Percentiles rank a stretch among this genome's conserved stretches.
These are phyloP conservation scores for Abrostola triplasia DNA, from an alignment of 2,888 invertebrate species.

Conservation along the genomic window DNA sequence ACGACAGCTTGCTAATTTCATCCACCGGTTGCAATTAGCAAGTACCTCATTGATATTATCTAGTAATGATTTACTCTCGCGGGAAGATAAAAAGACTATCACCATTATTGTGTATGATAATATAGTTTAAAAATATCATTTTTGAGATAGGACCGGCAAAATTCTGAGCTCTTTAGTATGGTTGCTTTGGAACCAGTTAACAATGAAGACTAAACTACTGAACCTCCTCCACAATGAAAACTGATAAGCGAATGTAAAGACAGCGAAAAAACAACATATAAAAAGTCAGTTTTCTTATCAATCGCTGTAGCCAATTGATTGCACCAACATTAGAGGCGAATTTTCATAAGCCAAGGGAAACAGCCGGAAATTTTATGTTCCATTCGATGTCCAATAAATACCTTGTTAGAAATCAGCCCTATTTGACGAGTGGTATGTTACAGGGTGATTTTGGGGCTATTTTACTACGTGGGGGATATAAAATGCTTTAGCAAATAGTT, in stretches of 20 bases:
- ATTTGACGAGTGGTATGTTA: conserved; percentile 43
- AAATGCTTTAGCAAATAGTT: conserved; percentile 24
- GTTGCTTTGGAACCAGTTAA: too few relatives aligned
- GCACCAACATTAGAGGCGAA: conserved; percentile 33
- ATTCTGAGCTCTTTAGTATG: too few relatives aligned
- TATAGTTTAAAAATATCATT: too few relatives aligned
- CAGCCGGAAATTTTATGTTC: conserved; percentile 66
- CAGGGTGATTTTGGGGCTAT: conserved; percentile 20
- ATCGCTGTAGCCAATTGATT: conserved; percentile 21
- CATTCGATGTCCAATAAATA: conserved; percentile 71
- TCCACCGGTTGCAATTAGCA: too few relatives aligned
- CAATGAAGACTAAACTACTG: too few relatives aligned
- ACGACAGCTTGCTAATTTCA: too few relatives aligned
- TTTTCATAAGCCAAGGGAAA: conserved; percentile 65
- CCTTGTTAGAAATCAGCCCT: conserved; percentile 62
- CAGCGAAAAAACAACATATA: neutral
- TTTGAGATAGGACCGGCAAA: too few relatives aligned
- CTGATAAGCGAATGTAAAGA: neutral
- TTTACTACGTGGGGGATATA: conserved; percentile 20
- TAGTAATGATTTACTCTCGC: too few relatives aligned
- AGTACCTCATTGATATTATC: too few relatives aligned
- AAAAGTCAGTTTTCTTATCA: neutral
- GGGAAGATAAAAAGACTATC: too few relatives aligned
- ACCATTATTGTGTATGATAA: too few relatives aligned
- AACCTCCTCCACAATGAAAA: too few relatives aligned